phyloP scores from a whole-genome alignment of 2,113 vertebrate genomes.

The Ginglymostoma cirratum region DNA sequence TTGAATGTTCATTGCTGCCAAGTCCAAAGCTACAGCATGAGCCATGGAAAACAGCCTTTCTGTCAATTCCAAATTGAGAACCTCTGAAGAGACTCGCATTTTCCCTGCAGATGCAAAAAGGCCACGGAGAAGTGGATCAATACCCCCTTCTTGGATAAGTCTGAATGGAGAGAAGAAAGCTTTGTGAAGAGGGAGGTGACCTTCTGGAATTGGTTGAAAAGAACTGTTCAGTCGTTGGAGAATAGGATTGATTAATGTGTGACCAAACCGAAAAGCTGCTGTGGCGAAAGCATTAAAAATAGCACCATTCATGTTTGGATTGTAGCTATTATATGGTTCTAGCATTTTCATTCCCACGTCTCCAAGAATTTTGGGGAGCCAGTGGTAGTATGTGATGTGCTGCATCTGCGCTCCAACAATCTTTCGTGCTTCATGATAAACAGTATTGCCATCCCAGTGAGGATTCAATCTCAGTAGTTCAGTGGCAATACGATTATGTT shows the following conservation, averaged over 20 bases:
- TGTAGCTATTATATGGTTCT: constrained; percentile 17
- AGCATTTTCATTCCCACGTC: constrained; percentile 31
- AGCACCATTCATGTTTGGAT: constrained; percentile 34
- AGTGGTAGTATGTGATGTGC: constrained; percentile 39
- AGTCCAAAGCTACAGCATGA: constrained; percentile 37
- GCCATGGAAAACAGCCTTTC: constrained; percentile 39
- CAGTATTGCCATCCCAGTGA: constrained; percentile 36
- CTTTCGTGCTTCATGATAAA: constrained; percentile 38
- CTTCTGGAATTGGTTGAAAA: constrained; percentile 40
- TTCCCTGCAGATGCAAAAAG: constrained; percentile 36
- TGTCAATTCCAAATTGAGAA: constrained; percentile 38
- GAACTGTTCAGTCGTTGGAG: constrained; percentile 33
- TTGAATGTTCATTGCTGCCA: constrained; percentile 40
- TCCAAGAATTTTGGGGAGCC: constrained; percentile 39
- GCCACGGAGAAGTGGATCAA: constrained; percentile 39
- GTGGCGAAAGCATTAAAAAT: constrained; percentile 39
- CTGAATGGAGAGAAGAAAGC: constrained; percentile 40
- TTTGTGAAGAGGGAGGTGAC: constrained; percentile 39
- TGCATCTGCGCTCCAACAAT: constrained; percentile 39
- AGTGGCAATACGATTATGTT: constrained; percentile 37
- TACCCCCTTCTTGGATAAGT: constrained; percentile 38
- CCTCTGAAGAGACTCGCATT: constrained; percentile 37
- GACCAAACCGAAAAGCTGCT: constrained; percentile 40
- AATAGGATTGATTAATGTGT: constrained; percentile 38
- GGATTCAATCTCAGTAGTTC: constrained; percentile 38